phyloP scores from a whole-genome alignment of 2,113 vertebrate genomes.

The Pungitius pungitius region DNA sequence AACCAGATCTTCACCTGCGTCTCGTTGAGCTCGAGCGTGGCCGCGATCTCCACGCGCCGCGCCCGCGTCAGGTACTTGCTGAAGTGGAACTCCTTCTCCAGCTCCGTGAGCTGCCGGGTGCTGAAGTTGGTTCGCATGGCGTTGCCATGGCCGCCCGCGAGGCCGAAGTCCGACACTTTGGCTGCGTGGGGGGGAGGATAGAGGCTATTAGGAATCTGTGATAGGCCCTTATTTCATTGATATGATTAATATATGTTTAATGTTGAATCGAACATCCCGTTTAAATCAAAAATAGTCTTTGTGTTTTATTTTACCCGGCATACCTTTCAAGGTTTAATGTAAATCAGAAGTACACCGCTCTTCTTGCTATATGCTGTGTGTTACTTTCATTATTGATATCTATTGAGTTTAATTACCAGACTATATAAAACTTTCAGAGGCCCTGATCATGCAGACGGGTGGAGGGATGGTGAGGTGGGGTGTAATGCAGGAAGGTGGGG shows the following conservation, averaged over 20 bases:
- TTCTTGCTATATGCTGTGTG: background rate
- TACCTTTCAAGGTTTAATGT: background rate
- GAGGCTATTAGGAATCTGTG: background rate
- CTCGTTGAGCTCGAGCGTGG: constrained; percentile 94
- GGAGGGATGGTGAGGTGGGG: background rate
- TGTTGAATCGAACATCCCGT: no score
- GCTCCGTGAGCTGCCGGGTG: constrained; percentile 95
- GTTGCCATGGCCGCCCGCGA: constrained; percentile 80
- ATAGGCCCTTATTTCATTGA: background rate
- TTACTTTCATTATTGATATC: background rate
- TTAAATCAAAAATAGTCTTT: no score
- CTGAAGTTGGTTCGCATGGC: constrained; percentile 96
- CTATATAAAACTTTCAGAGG: background rate
- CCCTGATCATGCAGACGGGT: background rate
- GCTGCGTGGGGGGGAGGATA: constrained; percentile 73
- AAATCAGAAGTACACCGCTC: background rate
- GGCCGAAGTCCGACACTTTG: constrained; percentile 86
- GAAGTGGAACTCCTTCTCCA: constrained; percentile 99
- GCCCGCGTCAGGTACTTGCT: constrained; percentile 97
- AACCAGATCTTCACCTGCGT: constrained; percentile 99
- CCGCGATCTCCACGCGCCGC: constrained; percentile 92
- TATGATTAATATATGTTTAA: background rate
- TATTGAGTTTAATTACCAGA: background rate
- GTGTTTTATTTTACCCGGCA: background rate
- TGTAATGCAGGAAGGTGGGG: background rate